Conservation (phyloP, 2,888 invertebrate genomes). For the Eristalinus aeneus region DNA sequence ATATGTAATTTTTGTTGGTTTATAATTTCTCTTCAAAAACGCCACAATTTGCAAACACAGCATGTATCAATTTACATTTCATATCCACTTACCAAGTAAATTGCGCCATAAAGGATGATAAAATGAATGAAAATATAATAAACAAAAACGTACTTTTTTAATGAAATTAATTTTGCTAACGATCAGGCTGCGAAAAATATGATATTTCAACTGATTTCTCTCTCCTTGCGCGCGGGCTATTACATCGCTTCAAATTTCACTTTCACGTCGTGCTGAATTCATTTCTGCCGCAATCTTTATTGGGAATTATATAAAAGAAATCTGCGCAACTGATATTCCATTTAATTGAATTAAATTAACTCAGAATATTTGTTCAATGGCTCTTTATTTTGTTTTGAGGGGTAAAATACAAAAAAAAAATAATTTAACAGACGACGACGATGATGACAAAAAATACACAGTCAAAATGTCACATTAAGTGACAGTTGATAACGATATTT, state of each 20-base stretch:
- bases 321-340: slow-evolving; percentile 34
- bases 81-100: slow-evolving; percentile 60
- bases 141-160: slow-evolving; percentile 20
- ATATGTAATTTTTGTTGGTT: neutral
- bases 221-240: slow-evolving; percentile 40
- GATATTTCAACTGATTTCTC: slow-evolving; percentile 56
- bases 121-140: slow-evolving; percentile 32
- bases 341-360: slow-evolving; percentile 61
- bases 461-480: slow-evolving; percentile 41
- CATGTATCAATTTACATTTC: slow-evolving; percentile 6
- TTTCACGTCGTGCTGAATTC: slow-evolving; percentile 9
- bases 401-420: slow-evolving; percentile 30
- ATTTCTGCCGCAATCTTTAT: slow-evolving; percentile 4
- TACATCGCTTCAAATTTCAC: slow-evolving; percentile 47
- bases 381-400: slow-evolving; percentile 52
- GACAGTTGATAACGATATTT: slow-evolving; percentile 36
- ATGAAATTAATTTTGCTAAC: slow-evolving; percentile 41
- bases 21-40: neutral
- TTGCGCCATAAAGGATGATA: slow-evolving; percentile 56
- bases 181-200: slow-evolving; percentile 46
- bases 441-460: slow-evolving; percentile 29
- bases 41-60: neutral
- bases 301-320: slow-evolving; percentile 19
- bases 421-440: slow-evolving; percentile 31
- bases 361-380: slow-evolving; percentile 38